A percentile compares a stretch with the other conserved stretches of the same genome.
Conservation (phyloP, 2,888 invertebrate genomes). For the Latrodectus hesperus region DNA sequence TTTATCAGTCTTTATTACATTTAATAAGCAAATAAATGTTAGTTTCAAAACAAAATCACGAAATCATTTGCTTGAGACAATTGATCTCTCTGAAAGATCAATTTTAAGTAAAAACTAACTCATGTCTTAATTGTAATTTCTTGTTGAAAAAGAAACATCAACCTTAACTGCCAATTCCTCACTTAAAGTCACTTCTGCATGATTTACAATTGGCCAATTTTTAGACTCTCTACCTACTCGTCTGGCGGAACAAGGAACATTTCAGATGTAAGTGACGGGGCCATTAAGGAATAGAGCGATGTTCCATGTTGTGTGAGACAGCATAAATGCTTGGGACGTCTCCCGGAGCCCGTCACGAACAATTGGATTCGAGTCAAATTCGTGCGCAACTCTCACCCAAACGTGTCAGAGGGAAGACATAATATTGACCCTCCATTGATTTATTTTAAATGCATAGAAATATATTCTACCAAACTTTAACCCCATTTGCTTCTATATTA, state of each 20-base stretch:
- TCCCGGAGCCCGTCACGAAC: slow-evolving; percentile 34
- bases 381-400: slow-evolving; percentile 4
- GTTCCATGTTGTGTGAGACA: slow-evolving; percentile 58
- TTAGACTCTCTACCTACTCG: background rate
- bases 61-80: too few relatives aligned
- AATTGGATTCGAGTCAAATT: slow-evolving; percentile 49
- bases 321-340: slow-evolving; percentile 13
- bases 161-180: too few relatives aligned
- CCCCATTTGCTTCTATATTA: too few relatives aligned
- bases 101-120: too few relatives aligned
- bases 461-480: background rate
- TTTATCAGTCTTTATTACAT: too few relatives aligned
- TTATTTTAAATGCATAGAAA: slow-evolving; percentile 8
- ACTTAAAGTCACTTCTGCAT: background rate
- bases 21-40: too few relatives aligned
- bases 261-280: slow-evolving; percentile 53
- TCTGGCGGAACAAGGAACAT: slow-evolving; percentile 8
- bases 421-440: slow-evolving; percentile 29
- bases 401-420: slow-evolving; percentile 8
- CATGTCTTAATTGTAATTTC: too few relatives aligned
- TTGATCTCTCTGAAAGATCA: too few relatives aligned
- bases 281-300: slow-evolving; percentile 54
- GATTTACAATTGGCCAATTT: background rate
- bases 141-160: too few relatives aligned
- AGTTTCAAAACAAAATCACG: too few relatives aligned